phyloP scores from a whole-genome alignment of 1,140 invertebrate species.

The Samia ricini region DNA sequence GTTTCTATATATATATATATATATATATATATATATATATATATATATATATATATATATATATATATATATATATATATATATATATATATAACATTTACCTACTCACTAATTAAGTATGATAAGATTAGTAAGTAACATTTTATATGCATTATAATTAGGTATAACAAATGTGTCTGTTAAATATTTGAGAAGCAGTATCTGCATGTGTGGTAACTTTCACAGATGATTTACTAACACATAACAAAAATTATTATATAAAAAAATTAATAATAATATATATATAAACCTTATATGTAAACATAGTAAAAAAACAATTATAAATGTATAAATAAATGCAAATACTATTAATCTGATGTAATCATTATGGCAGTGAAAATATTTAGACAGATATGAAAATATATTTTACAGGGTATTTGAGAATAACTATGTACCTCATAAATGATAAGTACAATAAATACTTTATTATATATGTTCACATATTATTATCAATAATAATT shows the following conservation, averaged over 20 bases:
- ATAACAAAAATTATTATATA: conserved; percentile 2
- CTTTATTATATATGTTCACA: background rate
- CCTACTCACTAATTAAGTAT: conserved; percentile 4
- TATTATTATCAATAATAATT: background rate
- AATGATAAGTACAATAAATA: background rate
- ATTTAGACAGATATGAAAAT: background rate
- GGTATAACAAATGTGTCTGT: conserved; percentile 7
- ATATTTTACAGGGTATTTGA: too few relatives aligned
- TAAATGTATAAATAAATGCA: conserved; percentile 7
- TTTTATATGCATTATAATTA: background rate
- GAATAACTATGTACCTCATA: too few relatives aligned
- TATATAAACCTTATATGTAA: background rate
- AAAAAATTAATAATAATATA: too few relatives aligned
- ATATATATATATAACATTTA: background rate
- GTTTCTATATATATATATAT: background rate
- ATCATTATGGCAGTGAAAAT: background rate
- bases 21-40: too few relatives aligned
- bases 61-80: background rate
- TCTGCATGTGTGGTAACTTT: conserved; percentile 10
- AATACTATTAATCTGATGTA: background rate
- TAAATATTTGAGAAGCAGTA: conserved; percentile 4
- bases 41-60: background rate
- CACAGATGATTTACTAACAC: background rate
- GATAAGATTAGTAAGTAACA: background rate
- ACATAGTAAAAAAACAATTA: background rate